Base-by-base conservation (phyloP, 2,888 invertebrate species). In the Lydus trimaculatus region DNA sequence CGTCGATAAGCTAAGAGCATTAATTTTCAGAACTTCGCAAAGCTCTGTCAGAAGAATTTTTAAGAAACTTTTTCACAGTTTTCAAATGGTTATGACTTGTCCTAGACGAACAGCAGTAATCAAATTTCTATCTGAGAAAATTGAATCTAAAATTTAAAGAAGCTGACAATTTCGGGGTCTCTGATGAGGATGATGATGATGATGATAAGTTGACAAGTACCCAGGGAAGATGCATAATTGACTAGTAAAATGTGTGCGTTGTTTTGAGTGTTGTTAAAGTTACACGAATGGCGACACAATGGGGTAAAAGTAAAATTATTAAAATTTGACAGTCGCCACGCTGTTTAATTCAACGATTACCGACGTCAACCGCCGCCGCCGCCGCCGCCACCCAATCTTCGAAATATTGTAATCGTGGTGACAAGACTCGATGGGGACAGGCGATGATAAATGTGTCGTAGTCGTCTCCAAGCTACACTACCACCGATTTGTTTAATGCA, bases 91-190 rank as follows among this genome's bases (percentile, higher is more conserved):
- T 77, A 75, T 72, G 76, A 78, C 78, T 77, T 78, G 78, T 78
- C 78, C 79, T 79, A 80, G 79, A 77, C 78, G 25, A 23, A 56
- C 75, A 76, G 73, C 73, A 71, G 77, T 83, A 83, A 83, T 83
- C 82, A 81, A 82, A 83, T 83, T 83, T 81, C 81, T 79, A 81
- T 79, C 78, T 77, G 76, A 75, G 77, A 74, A 84, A 84, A 84
- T 84, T 84, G 84, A 84, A 84, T 84, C 84, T 84, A 83, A 84
- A 84, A 84, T 84, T 84, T 82, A 82, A 84, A 82, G 82, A 83
- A 8, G 81, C 78, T 81, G 82, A 82, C 82, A 83, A 81, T 82
- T 82, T 81, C 73, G 78, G 78, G 72, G 76, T 73, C 73, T 73
- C 75, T 77, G 25, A 17, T n/a, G n/a, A n/a, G n/a, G n/a, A n/a